A percentile compares a stretch with the other conserved stretches of the same genome.
Evolutionary conservation across 2,797 vertebrate species (phyloP).

Genomic region (Schizopygopsis malacanthus): DNA sequence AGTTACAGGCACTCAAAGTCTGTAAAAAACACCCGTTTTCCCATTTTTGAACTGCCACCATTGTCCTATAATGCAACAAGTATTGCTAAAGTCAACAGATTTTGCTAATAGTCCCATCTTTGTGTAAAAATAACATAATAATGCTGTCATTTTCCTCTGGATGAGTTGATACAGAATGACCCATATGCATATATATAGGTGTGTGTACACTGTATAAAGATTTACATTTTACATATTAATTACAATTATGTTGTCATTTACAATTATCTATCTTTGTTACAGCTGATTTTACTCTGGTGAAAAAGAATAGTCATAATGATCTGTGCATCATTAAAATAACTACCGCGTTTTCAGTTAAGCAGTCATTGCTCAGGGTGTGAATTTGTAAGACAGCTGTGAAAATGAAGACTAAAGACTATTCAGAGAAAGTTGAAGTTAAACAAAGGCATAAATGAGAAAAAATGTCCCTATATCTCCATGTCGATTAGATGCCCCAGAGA

Average conservation of each 20-base stretch:
- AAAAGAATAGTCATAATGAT: background rate
- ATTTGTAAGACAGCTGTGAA: background rate
- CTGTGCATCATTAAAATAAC: conserved; percentile 16
- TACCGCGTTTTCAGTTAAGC: background rate
- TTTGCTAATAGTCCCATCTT: background rate
- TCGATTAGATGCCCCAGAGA: conserved; percentile 9
- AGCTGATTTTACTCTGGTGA: background rate
- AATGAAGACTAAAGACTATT: background rate
- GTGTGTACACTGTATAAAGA: background rate
- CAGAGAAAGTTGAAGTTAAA: background rate
- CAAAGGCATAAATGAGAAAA: background rate
- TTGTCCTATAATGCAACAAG: background rate
- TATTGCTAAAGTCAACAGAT: background rate
- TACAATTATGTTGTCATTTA: background rate
- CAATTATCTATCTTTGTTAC: background rate
- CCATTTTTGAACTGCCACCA: background rate
- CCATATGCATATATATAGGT: background rate
- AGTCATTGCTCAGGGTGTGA: conserved; percentile 5
- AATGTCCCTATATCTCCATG: background rate
- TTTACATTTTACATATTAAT: background rate
- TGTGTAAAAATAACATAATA: background rate
- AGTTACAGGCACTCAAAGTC: background rate
- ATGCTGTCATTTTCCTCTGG: background rate
- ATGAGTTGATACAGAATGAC: background rate
- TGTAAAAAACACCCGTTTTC: background rate